Base-by-base conservation (phyloP, 37 sponge, comb jelly and placozoan genomes). In the Aphrocallistes beatrix region DNA sequence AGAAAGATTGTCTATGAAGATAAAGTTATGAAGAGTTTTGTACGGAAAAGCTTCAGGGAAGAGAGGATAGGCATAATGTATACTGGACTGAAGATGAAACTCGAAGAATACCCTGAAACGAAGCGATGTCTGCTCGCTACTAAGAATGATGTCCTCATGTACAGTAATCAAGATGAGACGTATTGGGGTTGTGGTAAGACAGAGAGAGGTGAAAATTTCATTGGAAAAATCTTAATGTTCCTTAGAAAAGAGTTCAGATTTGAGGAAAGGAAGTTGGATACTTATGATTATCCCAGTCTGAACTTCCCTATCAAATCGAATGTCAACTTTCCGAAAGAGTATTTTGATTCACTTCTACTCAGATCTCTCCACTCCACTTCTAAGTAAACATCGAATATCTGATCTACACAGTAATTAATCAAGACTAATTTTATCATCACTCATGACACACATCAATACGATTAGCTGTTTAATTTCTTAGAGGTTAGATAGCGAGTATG, bases 241-340 rank as follows among this genome's bases (percentile, higher is more conserved):
- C n/a, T 60, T 3, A 60, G 75, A 28, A 60, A 60, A 60, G 75
- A 60, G 75, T 60, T 60, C 75, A 3, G 75, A 60, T 60, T 60
- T 60, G 75, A 60, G n/a, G 75, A 60, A 13, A 21, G 21, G 34
- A 60, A 60, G 34, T 13, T 28, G 34, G 75, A 60, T 13, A 60
- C 75, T 3, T 60, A 21, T 60, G n/a, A 60, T 6, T 60, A 60
- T 13, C 75, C 75, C 10, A 60, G 75, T 60, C 75, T 60, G 75
- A 60, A 60, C n/a, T 60, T 60, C 75, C 75, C 75, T 19, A 25
- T 60, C 34, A 60, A 30, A 60, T 25, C 10, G 6, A 60, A 13
- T 13, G 21, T 60, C n/a, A 19, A 60, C 6, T 60, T 60, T 13
- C 75, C 75, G 8, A 60, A 13, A 13, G 75, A 60, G n/a, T 60